These are phyloP conservation scores for Ficedula albicollis DNA, from an alignment of 2,797 vertebrate genomes.

Conservation along the genomic window DNA sequence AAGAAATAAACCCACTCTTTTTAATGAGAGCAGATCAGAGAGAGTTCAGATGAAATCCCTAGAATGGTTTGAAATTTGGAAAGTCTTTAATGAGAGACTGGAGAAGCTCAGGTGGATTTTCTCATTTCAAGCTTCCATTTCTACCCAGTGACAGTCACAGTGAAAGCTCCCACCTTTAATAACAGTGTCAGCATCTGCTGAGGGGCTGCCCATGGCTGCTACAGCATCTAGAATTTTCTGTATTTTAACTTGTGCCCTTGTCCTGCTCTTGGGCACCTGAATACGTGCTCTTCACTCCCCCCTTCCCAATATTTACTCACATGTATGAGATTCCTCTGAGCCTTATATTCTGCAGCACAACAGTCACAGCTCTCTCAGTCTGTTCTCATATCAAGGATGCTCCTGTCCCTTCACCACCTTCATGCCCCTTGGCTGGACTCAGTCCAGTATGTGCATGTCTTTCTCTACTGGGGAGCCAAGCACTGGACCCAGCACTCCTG, in stretches of 20 bases:
- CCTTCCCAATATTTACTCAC: not conserved
- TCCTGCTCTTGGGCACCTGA: not conserved
- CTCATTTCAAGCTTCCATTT: not conserved
- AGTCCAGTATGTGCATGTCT: not conserved
- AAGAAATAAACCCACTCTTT: not conserved
- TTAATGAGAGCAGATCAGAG: conserved; percentile 18
- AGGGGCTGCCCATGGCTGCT: not conserved
- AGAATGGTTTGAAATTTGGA: not conserved
- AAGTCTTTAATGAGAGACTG: conserved; percentile 16
- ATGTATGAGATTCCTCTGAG: not conserved
- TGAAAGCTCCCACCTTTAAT: not conserved
- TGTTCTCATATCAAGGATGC: not conserved
- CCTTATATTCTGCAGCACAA: not conserved
- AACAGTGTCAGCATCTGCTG: not conserved
- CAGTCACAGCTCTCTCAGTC: not conserved
- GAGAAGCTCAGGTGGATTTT: not conserved
- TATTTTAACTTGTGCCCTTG: not conserved
- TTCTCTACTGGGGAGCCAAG: not conserved
- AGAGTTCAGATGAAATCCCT: not conserved
- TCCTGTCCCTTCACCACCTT: not conserved
- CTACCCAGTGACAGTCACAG: not conserved
- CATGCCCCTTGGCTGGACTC: not conserved
- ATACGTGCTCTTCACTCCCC: not conserved
- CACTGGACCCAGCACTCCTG: not conserved
- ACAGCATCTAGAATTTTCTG: not conserved